phyloP scores from a whole-genome alignment of 2,113 vertebrate genomes.

The Formicarius rufipectus region DNA sequence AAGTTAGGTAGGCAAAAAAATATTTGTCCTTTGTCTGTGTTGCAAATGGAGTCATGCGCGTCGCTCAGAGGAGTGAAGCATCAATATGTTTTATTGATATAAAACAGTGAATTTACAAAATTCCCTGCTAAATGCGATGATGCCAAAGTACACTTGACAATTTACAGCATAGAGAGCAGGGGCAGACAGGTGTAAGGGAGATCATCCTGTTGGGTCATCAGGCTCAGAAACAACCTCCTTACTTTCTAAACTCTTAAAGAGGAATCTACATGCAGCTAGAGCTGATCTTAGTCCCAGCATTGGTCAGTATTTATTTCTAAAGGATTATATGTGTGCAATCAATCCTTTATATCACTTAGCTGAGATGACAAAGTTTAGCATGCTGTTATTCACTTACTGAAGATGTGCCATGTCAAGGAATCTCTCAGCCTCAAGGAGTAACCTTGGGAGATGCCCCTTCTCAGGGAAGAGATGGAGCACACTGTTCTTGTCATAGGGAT shows the following conservation, averaged over 20 bases:
- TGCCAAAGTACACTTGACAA: not conserved
- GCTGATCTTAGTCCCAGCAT: not conserved
- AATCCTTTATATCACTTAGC: not conserved
- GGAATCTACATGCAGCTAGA: not conserved
- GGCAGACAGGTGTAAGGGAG: not conserved
- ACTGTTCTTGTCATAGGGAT: not conserved
- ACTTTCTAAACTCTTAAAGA: not conserved
- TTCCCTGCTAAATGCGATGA: not conserved
- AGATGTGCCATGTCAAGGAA: not conserved
- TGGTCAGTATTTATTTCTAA: not conserved
- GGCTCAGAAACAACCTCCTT: not conserved
- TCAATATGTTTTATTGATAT: not conserved
- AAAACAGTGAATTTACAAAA: not conserved
- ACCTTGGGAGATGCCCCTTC: not conserved
- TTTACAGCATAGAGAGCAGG: fast-evolving
- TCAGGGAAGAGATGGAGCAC: too few species aligned
- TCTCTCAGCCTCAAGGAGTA: not conserved
- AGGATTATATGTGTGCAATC: not conserved
- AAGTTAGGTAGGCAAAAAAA: not conserved
- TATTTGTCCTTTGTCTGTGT: not conserved
- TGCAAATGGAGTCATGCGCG: not conserved
- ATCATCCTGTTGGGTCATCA: not conserved
- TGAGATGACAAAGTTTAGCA: not conserved
- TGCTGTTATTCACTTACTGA: not conserved
- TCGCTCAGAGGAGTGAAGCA: not conserved